A percentile compares a stretch with the other conserved stretches of the same genome.
Evolutionary conservation across 2,888 invertebrate species (phyloP).

Genomic region (Epiblema foenella): DNA sequence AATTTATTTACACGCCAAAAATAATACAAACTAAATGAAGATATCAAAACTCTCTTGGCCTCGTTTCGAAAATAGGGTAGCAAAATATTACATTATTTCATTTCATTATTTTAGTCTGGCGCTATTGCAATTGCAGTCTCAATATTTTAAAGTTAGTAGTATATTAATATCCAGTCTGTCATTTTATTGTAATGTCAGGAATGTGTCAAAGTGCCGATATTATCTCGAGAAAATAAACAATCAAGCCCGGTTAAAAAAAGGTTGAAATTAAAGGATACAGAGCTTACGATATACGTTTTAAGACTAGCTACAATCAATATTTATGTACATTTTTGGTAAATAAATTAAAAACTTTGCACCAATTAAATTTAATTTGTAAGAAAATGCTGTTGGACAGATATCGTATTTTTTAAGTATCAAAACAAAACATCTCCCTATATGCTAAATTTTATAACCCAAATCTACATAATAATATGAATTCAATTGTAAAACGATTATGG

Average conservation of each 20-base stretch:
- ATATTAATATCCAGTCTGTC: constrained; percentile 35
- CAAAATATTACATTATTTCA: constrained; percentile 16
- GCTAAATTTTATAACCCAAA: constrained; percentile 40
- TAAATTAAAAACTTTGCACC: constrained; percentile 50
- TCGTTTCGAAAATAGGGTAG: constrained; percentile 1
- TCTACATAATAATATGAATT: constrained; percentile 39
- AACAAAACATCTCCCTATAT: constrained; percentile 32
- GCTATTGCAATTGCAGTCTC: constrained; percentile 45
- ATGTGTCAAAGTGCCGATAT: constrained; percentile 32
- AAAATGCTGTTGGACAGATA: constrained; percentile 44
- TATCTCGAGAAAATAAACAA: constrained; percentile 19
- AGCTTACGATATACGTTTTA: constrained; percentile 46
- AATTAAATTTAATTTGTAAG: constrained; percentile 42
- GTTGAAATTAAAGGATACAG: constrained; percentile 22
- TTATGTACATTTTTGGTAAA: constrained; percentile 76
- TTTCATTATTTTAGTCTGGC: constrained; percentile 5
- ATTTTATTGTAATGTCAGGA: constrained; percentile 27
- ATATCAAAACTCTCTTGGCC: constrained; percentile 20
- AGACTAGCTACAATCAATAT: constrained; percentile 66
- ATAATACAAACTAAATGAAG: not conserved
- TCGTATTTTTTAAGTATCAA: constrained; percentile 42
- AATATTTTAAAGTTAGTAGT: constrained; percentile 47
- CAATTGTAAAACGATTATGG: constrained; percentile 58
- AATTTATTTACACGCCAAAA: not conserved
- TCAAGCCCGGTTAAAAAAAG: constrained; percentile 4